Evolutionary conservation across 1,140 invertebrate genomes (phyloP).

Genomic region (Stratiolaelaps scimitus): DNA sequence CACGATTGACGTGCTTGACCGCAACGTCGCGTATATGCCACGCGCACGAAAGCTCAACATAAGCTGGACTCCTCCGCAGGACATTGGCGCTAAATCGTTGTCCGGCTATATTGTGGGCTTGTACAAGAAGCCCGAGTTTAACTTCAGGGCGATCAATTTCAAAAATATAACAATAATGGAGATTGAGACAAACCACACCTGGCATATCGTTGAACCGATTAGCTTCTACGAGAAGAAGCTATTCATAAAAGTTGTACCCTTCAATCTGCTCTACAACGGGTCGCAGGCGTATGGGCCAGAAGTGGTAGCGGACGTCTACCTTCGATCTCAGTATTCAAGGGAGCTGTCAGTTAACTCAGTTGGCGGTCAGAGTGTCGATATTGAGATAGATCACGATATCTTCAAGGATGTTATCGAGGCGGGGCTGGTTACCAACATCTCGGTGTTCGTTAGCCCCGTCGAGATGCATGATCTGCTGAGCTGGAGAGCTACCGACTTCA

Average conservation of each 20-base stretch:
- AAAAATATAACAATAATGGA: constrained; percentile 11
- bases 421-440: constrained; percentile 19
- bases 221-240: constrained; percentile 20
- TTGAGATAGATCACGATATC: constrained; percentile 17
- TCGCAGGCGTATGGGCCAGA: constrained; percentile 2
- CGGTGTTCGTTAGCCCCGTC: constrained; percentile 9
- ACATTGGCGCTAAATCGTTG: constrained; percentile 1
- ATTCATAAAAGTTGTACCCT: constrained; percentile 13
- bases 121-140: constrained; percentile 24
- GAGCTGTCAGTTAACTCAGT: constrained; percentile 18
- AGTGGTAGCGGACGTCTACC: constrained; percentile 14
- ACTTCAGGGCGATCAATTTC: background rate
- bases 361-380: constrained; percentile 17
- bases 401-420: constrained; percentile 24
- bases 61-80: constrained; percentile 4
- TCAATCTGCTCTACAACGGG: constrained; percentile 13
- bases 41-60: constrained; percentile 18
- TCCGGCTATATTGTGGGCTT: constrained; percentile 5
- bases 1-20: constrained; percentile 5
- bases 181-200: constrained; percentile 13
- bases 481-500: constrained; percentile 19
- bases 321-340: constrained; percentile 14
- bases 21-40: constrained; percentile 16
- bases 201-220: constrained; percentile 23
- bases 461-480: constrained; percentile 10